These are phyloP conservation scores for Brotula barbata DNA, from an alignment of 2,797 vertebrate genomes.

Conservation along the genomic window DNA sequence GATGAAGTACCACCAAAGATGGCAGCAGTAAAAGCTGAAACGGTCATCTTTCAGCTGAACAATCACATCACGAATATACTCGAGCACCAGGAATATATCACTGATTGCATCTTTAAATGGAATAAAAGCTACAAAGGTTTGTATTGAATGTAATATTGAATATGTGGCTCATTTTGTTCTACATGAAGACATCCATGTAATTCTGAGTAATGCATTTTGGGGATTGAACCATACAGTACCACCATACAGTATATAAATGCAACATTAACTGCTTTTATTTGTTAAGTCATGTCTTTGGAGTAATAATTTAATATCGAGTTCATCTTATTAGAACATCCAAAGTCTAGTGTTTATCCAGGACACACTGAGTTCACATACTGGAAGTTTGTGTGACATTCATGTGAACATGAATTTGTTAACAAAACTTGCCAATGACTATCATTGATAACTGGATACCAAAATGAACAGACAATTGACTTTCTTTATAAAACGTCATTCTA, in stretches of 20 bases:
- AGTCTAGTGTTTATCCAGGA: slow-evolving; percentile 5
- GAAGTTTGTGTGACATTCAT: too few species aligned
- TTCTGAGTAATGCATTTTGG: slow-evolving; percentile 35
- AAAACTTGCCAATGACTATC: too few species aligned
- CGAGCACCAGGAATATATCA: slow-evolving; percentile 9
- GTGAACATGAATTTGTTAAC: too few species aligned
- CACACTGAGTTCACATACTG: slow-evolving; percentile 13
- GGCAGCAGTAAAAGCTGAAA: too few species aligned
- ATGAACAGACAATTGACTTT: too few species aligned
- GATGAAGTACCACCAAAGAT: too few species aligned
- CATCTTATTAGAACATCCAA: background rate
- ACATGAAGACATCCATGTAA: slow-evolving; percentile 18
- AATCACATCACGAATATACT: background rate
- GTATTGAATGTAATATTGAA: slow-evolving; percentile 22
- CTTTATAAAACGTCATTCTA: too few species aligned
- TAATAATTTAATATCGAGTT: background rate
- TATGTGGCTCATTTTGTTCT: slow-evolving; percentile 16
- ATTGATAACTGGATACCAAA: too few species aligned
- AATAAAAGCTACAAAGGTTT: slow-evolving; percentile 12
- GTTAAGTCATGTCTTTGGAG: slow-evolving; percentile 4
- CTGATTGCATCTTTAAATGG: slow-evolving; percentile 40
- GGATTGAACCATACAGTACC: slow-evolving; percentile 16
- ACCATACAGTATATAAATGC: slow-evolving; percentile 12
- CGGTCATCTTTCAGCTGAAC: background rate
- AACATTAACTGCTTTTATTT: slow-evolving; percentile 23